These are phyloP conservation scores for Agrotis ipsilon DNA, from an alignment of 2,888 invertebrate genomes.

Conservation along the genomic window DNA sequence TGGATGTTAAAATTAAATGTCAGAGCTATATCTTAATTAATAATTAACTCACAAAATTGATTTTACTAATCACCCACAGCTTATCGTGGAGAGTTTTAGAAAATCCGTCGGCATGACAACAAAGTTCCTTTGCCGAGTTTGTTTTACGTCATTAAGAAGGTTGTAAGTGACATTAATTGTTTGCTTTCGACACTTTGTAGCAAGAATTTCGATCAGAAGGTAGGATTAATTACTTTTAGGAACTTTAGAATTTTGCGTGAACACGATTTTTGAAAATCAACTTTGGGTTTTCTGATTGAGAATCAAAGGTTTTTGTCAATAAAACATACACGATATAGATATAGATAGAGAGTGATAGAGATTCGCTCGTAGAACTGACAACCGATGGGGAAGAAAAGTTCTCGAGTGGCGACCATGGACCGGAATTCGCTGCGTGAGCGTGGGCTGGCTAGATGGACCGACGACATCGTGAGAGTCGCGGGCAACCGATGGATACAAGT, in stretches of 20 bases:
- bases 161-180: conserved; percentile 35
- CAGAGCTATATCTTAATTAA: conserved; percentile 1
- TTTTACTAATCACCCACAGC: conserved; percentile 17
- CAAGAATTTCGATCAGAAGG: background rate
- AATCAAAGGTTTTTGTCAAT: too few relatives aligned
- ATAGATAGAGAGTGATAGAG: too few relatives aligned
- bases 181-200: conserved; percentile 4
- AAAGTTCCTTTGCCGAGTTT: conserved; percentile 31
- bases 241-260: background rate
- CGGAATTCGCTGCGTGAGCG: too few relatives aligned
- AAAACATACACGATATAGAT: too few relatives aligned
- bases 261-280: background rate
- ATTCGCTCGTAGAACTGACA: too few relatives aligned
- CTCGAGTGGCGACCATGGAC: too few relatives aligned
- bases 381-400: too few relatives aligned
- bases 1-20: conserved; percentile 22
- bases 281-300: background rate
- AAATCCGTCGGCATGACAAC: conserved; percentile 36
- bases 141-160: conserved; percentile 24
- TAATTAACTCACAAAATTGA: conserved; percentile 18
- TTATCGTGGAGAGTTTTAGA: background rate
- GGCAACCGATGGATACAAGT: too few relatives aligned
- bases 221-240: background rate
- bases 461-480: too few relatives aligned
- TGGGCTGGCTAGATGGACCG: too few relatives aligned